Base-by-base conservation (phyloP, 37 sponge, comb jelly and placozoan species). In the Ephydatia muelleri region DNA sequence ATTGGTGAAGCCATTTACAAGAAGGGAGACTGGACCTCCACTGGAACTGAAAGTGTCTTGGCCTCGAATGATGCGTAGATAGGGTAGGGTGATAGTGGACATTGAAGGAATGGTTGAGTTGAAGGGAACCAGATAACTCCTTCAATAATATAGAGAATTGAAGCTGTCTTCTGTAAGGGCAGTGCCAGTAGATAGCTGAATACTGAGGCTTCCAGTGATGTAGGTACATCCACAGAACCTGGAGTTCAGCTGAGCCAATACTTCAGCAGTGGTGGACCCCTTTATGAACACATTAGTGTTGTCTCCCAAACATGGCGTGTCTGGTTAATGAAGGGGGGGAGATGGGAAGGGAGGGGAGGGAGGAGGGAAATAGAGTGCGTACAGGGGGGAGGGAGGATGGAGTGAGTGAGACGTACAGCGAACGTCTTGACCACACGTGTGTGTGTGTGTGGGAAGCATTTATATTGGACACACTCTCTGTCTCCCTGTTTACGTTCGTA, bases 141-240 rank as follows among this genome's bases (percentile, higher is more conserved):
- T 82, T 72, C 65, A 92, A 83, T 85, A 71, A 33, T 85, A 85
- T 21, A 88, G 49, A 33, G 88, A 78, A 36, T 81, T 81, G 74
- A 92, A 88, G 48, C 79, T 73, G 14, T 81, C 86, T 72, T 87
- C 84, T 22, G 67, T 47, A n/a, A 91, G 71, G 11, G 71, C 69
- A 66, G 23, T 0, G 19, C 65, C 43, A 77, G 78, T 16, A 6
- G n/a, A n/a, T 30, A 72, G 71, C 29, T 76, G 36, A 65, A 92
- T 85, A 12, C 34, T 31, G 27, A 92, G 33, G 32, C 82, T 85
- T 21, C 89, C 93, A 75, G 37, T 71, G 32, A 92, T 57, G n/a
- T 76, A 25, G 9, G 32, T 80, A 65, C 93, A 92, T 19, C 93
- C 93, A 82, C 93, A 92, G 71, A 85, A 92, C 31, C 33, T 33